Evolutionary conservation across 2,888 invertebrate genomes (phyloP).

Genomic region (Imbricaverruca yamaguchii): DNA sequence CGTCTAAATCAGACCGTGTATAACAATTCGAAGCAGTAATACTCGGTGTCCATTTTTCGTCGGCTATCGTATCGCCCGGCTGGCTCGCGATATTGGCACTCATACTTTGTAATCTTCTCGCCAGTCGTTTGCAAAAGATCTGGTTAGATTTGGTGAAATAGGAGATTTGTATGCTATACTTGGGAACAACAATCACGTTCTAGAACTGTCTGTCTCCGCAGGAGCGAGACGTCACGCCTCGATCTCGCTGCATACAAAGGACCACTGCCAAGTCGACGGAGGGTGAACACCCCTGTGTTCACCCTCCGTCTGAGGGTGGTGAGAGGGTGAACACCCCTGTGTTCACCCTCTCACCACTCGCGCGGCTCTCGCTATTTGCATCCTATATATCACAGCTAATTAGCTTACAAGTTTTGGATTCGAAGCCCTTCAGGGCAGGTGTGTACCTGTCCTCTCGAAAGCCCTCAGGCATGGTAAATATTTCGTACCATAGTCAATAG

Average conservation of each 20-base stretch:
- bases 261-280: not conserved
- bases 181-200: not conserved
- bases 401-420: not conserved
- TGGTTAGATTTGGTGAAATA: not conserved
- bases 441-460: too few species aligned
- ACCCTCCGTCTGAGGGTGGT: too few species aligned
- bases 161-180: not conserved
- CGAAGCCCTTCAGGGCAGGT: not conserved
- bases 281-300: not conserved
- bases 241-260: not conserved
- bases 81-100: not conserved
- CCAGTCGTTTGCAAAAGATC: not conserved
- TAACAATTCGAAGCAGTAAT: not conserved
- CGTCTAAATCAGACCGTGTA: conserved; percentile 4
- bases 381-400: not conserved
- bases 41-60: not conserved
- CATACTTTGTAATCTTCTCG: not conserved
- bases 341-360: too few species aligned
- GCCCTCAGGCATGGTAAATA: too few species aligned
- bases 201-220: not conserved
- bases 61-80: not conserved
- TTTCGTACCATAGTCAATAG: too few species aligned
- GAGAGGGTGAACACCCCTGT: not conserved
- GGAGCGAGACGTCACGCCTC: not conserved
- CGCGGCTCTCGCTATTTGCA: not conserved